Percentiles rank a stretch among this genome's conserved stretches.
Conservation (phyloP, 1,140 invertebrate genomes). For the Papilio dardanus region DNA sequence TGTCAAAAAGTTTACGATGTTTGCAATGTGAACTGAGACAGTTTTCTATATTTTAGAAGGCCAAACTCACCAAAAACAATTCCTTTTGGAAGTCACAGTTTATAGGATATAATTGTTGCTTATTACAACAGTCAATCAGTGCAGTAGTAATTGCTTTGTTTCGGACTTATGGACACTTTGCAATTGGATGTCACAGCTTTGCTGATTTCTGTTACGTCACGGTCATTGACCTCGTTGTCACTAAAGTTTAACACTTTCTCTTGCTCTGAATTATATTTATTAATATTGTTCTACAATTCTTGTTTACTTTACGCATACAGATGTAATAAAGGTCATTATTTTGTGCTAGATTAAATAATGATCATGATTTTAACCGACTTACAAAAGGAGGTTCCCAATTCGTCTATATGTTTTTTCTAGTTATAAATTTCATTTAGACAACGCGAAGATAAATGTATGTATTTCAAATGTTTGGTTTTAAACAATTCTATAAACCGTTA, state of each 20-base stretch:
- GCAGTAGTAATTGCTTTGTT: not conserved
- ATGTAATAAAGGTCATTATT: no score
- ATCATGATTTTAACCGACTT: no score
- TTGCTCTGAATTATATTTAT: constrained; percentile 11
- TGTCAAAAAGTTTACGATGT: no score
- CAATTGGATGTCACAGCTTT: constrained; percentile 19
- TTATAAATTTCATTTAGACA: no score
- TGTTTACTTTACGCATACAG: not conserved
- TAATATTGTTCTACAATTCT: not conserved
- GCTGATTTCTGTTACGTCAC: constrained; percentile 4
- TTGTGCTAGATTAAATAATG: no score
- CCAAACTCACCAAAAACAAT: not conserved
- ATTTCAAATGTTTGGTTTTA: no score
- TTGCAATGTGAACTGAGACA: no score
- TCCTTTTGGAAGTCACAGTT: not conserved
- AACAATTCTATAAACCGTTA: no score
- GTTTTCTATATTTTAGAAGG: no score
- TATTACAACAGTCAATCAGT: not conserved
- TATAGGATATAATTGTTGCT: not conserved
- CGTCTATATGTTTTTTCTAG: no score
- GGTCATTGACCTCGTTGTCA: not conserved
- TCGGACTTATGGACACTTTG: not conserved
- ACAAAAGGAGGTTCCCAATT: no score
- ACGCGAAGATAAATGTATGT: no score
- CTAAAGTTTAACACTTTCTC: constrained; percentile 19